These are phyloP conservation scores for Micromussa lordhowensis DNA, from an alignment of 92 coral and sea anemone species.

Conservation along the genomic window DNA sequence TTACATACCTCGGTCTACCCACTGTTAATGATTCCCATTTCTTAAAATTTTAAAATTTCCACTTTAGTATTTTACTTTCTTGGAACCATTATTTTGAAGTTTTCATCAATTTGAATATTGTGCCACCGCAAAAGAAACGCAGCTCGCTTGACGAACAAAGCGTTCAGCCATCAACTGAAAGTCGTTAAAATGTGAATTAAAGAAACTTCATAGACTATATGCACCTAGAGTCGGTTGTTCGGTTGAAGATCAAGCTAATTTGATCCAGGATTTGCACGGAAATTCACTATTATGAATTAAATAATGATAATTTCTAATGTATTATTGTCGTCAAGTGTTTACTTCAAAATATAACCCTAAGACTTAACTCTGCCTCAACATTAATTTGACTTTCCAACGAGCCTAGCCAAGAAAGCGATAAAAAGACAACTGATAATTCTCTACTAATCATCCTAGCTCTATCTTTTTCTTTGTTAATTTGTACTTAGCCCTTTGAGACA, in stretches of 20 bases:
- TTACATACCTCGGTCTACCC: not conserved
- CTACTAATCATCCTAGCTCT: not conserved
- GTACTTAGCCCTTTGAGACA: slow-evolving; percentile 34
- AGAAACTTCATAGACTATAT: not conserved
- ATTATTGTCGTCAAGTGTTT: not conserved
- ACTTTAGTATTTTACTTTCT: too few species aligned
- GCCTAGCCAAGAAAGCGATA: not conserved
- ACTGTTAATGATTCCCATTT: not conserved
- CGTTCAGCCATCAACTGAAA: too few species aligned
- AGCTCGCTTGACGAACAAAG: too few species aligned
- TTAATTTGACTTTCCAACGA: not conserved
- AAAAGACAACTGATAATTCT: not conserved
- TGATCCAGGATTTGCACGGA: not conserved
- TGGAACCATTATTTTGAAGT: too few species aligned
- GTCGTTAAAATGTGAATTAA: not conserved
- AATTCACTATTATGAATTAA: not conserved
- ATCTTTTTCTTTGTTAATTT: not conserved
- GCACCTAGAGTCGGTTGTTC: not conserved
- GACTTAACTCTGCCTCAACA: not conserved
- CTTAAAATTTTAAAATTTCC: not conserved
- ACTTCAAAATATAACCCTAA: not conserved
- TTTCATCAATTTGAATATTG: too few species aligned
- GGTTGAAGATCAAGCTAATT: too few species aligned
- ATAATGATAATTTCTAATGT: too few species aligned
- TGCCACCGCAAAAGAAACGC: too few species aligned